phyloP scores from a whole-genome alignment of 2,113 vertebrate genomes.

The Melanerpes aurifrons region DNA sequence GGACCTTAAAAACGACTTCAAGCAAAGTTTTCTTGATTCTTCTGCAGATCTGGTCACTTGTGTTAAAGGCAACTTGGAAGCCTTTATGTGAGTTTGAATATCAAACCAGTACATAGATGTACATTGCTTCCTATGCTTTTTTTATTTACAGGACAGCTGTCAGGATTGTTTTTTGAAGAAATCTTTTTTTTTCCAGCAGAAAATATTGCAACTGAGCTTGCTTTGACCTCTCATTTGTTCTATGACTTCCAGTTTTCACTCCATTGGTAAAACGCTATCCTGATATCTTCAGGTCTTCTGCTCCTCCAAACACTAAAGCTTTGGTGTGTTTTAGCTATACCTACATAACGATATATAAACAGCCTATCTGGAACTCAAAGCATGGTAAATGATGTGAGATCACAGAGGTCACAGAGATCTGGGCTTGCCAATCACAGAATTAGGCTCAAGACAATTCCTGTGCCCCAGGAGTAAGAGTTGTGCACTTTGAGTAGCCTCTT shows the following conservation, averaged over 20 bases:
- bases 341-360: not conserved
- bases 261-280: not conserved
- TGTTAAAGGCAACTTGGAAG: constrained; percentile 14
- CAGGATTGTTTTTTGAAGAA: not conserved
- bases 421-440: not conserved
- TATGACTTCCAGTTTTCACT: not conserved
- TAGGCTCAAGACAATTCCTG: not conserved
- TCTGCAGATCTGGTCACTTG: constrained; percentile 27
- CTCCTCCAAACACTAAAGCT: not conserved
- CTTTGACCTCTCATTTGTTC: not conserved
- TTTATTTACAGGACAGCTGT: not conserved
- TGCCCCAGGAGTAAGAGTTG: not conserved
- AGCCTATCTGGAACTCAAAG: not conserved
- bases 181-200: not conserved
- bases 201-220: not conserved
- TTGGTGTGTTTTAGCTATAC: not conserved
- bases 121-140: not conserved
- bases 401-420: not conserved
- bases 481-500: not conserved
- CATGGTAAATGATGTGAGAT: not conserved
- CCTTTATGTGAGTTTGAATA: not conserved
- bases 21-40: constrained; percentile 35
- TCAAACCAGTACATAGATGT: not conserved
- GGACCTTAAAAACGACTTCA: constrained; percentile 33
- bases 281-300: not conserved